Evolutionary conservation across 1,140 invertebrate species (phyloP).

Genomic region (Macrostomum lignano): DNA sequence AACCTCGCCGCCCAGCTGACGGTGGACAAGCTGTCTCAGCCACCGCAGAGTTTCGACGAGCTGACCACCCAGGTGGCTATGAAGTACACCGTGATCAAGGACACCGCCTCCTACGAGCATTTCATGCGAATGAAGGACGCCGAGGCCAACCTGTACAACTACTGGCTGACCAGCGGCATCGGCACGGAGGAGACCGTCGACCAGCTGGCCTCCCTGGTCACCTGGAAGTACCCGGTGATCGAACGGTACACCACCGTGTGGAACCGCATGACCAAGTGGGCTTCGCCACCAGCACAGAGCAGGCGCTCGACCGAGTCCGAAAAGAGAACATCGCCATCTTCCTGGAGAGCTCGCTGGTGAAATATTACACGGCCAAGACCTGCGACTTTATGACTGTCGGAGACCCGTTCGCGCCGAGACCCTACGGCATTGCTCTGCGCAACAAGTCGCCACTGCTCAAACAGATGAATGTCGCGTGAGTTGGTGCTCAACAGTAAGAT

Average conservation of each 20-base stretch:
- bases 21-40: constrained; percentile 35
- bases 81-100: neutral
- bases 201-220: constrained; percentile 67
- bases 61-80: constrained; percentile 49
- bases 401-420: constrained; percentile 11
- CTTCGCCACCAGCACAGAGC: constrained; percentile 43
- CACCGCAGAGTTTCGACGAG: constrained; percentile 41
- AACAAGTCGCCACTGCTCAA: constrained; percentile 10
- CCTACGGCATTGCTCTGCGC: constrained; percentile 12
- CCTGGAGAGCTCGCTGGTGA: constrained; percentile 11
- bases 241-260: constrained; percentile 96
- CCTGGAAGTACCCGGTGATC: constrained; percentile 92
- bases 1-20: constrained; percentile 77
- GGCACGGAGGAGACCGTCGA: too few relatives aligned
- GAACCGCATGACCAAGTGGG: constrained; percentile 70
- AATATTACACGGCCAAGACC: constrained; percentile 9
- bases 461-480: constrained; percentile 10
- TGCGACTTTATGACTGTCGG: constrained; percentile 10
- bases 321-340: constrained; percentile 33
- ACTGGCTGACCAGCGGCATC: neutral
- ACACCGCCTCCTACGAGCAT: neutral
- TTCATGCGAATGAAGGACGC: constrained; percentile 2
- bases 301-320: constrained; percentile 34
- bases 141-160: neutral
- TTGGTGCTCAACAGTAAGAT: constrained; percentile 1